A percentile compares a stretch with the other conserved stretches of the same genome.
phyloP scores from a whole-genome alignment of 2,113 vertebrate genomes.

The Oncorhynchus nerka region DNA sequence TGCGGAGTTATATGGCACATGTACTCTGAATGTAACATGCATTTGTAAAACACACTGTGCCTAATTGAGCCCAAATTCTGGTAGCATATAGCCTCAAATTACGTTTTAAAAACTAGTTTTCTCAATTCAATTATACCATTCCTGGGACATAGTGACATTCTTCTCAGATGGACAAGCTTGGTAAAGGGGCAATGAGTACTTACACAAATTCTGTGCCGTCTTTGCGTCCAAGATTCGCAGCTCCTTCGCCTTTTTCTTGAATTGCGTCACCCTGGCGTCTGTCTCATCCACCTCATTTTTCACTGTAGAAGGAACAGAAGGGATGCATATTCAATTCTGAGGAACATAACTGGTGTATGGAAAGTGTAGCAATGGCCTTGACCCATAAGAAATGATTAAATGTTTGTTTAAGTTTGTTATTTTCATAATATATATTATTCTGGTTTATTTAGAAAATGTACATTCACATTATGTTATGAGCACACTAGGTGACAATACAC shows the following conservation, averaged over 20 bases:
- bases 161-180: not conserved
- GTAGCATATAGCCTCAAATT: not conserved
- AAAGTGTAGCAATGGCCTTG: not conserved
- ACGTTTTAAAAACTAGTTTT: not conserved
- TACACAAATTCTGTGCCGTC: conserved; percentile 95
- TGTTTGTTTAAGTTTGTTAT: not conserved
- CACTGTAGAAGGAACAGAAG: conserved; percentile 67
- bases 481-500: not conserved
- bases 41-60: no score
- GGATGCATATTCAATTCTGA: not conserved
- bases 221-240: conserved; percentile 90
- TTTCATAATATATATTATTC: not conserved
- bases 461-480: not conserved
- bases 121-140: not conserved
- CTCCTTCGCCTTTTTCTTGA: conserved; percentile 93
- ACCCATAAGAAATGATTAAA: not conserved
- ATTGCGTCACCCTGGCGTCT: conserved; percentile 76
- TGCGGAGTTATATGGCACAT: no score
- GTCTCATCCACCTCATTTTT: conserved; percentile 79
- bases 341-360: not conserved
- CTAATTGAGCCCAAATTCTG: no score
- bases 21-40: no score
- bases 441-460: not conserved
- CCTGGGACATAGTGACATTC: not conserved
- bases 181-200: conserved; percentile 70